These are phyloP conservation scores for Ammodytes dubius DNA, from an alignment of 2,113 vertebrate species.

Conservation along the genomic window DNA sequence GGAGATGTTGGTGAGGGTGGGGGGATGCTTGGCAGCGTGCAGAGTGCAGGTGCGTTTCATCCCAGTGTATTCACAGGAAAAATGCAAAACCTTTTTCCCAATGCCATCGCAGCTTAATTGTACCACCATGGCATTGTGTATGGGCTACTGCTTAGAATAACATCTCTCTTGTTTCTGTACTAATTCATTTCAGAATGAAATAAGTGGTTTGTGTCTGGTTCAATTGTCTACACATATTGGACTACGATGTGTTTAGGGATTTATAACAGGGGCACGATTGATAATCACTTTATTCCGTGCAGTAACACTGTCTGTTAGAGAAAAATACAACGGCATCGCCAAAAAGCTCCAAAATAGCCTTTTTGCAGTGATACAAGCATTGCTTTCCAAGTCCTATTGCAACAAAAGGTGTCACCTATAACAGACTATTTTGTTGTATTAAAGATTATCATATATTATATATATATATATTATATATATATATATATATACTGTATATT, in stretches of 20 bases:
- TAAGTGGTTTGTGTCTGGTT: slow-evolving; percentile 58
- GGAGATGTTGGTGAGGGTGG: slow-evolving; percentile 43
- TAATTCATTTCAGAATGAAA: slow-evolving; percentile 63
- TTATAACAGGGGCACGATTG: slow-evolving; percentile 64
- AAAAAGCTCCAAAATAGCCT: slow-evolving; percentile 51
- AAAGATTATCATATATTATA: neutral
- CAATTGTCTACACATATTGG: slow-evolving; percentile 56
- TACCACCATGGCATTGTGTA: slow-evolving; percentile 56
- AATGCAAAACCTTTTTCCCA: slow-evolving; percentile 40
- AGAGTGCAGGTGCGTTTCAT: slow-evolving; percentile 78
- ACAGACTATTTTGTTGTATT: slow-evolving; percentile 12
- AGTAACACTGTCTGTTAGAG: slow-evolving; percentile 35
- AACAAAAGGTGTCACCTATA: slow-evolving; percentile 6
- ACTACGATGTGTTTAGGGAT: slow-evolving; percentile 63
- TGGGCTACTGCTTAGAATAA: slow-evolving; percentile 50
- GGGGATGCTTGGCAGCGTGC: slow-evolving; percentile 51
- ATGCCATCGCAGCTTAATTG: slow-evolving; percentile 54
- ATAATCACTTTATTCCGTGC: slow-evolving; percentile 66
- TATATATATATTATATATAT: too few species aligned
- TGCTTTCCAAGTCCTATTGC: slow-evolving; percentile 35
- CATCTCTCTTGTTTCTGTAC: slow-evolving; percentile 49
- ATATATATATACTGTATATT: too few species aligned
- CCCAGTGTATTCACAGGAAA: slow-evolving; percentile 70
- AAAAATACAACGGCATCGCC: slow-evolving; percentile 48
- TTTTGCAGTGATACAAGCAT: slow-evolving; percentile 49